A percentile compares a stretch with the other conserved stretches of the same genome.
These are phyloP conservation scores for Aelia acuminata DNA, from an alignment of 2,888 invertebrate genomes.

Conservation along the genomic window DNA sequence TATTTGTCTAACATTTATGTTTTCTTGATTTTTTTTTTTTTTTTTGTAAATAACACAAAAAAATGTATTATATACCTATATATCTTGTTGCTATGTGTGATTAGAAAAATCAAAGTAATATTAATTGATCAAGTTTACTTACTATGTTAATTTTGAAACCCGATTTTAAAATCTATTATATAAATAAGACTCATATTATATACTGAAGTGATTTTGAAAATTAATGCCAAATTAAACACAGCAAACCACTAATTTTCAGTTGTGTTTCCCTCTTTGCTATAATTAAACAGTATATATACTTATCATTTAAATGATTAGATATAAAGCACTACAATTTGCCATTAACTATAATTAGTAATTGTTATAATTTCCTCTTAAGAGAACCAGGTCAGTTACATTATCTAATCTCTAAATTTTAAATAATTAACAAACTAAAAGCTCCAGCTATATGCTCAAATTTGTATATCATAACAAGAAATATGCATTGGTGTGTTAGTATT, in stretches of 20 bases:
- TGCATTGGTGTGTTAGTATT: no score
- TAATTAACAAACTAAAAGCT: no score
- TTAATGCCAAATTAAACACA: neutral
- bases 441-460: no score
- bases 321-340: constrained; percentile 14
- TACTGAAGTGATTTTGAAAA: neutral
- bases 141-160: neutral
- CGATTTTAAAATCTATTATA: neutral
- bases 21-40: no score
- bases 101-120: no score
- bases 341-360: neutral
- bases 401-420: no score
- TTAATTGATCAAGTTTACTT: neutral
- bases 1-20: no score
- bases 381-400: constrained; percentile 4
- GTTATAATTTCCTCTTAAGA: neutral
- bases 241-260: constrained; percentile 15
- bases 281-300: constrained; percentile 9
- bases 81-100: no score
- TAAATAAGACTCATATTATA: neutral
- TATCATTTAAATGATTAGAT: constrained; percentile 3
- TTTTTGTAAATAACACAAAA: no score
- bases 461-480: no score
- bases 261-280: neutral
- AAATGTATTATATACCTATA: no score